Evolutionary conservation across 2,113 vertebrate species (phyloP).

Genomic region (Eulacestoma nigropectus): DNA sequence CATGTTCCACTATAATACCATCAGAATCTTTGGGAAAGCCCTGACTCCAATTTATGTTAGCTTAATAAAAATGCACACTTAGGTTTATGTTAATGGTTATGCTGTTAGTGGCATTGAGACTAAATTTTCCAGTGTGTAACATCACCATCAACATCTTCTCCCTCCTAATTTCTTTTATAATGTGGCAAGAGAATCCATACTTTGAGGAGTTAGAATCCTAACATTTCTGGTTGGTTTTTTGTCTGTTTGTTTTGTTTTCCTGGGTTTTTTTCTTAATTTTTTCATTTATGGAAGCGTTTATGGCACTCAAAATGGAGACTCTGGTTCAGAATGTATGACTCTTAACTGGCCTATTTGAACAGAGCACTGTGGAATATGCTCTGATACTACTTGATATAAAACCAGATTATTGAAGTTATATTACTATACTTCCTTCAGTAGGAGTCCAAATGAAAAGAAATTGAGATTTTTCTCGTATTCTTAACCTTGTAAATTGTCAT

Average conservation of each 20-base stretch:
- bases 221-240: background rate
- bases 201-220: background rate
- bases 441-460: background rate
- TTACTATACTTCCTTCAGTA: background rate
- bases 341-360: background rate
- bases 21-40: background rate
- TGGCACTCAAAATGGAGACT: background rate
- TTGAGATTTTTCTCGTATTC: background rate
- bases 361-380: background rate
- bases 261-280: background rate
- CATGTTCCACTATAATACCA: background rate
- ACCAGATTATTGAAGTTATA: background rate
- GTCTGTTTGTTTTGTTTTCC: background rate
- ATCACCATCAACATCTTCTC: background rate
- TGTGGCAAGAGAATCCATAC: background rate
- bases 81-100: background rate
- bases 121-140: background rate
- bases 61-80: background rate
- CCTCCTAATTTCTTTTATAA: background rate
- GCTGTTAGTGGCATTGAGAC: background rate
- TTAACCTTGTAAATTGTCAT: background rate
- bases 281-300: background rate
- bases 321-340: background rate
- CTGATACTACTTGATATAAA: background rate
- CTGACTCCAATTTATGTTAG: background rate